phyloP scores from a whole-genome alignment of 2,113 vertebrate species.

The Boulengeromyrus knoepffleri region DNA sequence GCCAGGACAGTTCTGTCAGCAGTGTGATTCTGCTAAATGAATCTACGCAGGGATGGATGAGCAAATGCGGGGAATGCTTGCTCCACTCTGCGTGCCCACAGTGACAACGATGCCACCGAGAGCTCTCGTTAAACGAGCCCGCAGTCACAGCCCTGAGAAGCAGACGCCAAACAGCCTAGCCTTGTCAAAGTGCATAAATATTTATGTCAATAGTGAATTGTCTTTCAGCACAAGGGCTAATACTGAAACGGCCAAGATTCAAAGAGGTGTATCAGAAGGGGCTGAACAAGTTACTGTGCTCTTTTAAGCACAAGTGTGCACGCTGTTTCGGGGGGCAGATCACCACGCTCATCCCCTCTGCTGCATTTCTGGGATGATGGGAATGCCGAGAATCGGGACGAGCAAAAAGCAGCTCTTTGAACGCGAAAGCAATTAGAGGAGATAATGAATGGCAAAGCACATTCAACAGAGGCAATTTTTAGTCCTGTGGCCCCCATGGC shows the following conservation, averaged over 20 bases:
- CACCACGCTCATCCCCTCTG: background rate
- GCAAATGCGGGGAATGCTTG: background rate
- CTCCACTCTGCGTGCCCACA: background rate
- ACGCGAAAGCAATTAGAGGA: constrained; percentile 60
- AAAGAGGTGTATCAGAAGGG: background rate
- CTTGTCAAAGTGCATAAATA: background rate
- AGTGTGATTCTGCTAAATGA: background rate
- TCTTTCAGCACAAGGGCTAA: background rate
- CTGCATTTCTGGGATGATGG: constrained; percentile 18
- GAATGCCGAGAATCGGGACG: constrained; percentile 40
- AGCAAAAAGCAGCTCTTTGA: constrained; percentile 51
- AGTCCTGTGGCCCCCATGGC: constrained; percentile 45
- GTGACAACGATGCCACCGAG: background rate
- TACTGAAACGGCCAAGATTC: background rate
- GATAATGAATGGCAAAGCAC: constrained; percentile 57
- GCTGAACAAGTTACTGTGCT: background rate
- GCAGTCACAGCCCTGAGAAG: background rate
- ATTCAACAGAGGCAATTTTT: constrained; percentile 62
- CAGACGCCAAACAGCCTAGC: background rate
- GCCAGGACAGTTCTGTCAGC: background rate
- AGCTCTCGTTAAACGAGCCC: background rate
- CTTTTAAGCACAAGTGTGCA: background rate
- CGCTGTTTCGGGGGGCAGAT: background rate
- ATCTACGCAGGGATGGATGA: background rate
- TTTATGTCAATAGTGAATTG: background rate